phyloP scores from a whole-genome alignment of 2,797 vertebrate species.

The Myripristis murdjan region DNA sequence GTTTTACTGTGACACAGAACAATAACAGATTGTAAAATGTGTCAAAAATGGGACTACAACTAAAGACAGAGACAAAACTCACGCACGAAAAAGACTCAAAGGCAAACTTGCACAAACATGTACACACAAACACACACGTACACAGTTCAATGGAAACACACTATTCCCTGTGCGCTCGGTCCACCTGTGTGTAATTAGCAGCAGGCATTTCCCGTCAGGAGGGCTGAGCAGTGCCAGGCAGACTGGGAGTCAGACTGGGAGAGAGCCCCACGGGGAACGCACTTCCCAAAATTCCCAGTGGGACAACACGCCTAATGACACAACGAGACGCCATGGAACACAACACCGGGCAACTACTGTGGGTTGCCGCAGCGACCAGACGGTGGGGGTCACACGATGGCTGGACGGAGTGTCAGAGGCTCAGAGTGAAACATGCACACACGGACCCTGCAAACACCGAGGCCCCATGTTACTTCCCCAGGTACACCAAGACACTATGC shows the following conservation, averaged over 20 bases:
- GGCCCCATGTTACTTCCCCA: neutral
- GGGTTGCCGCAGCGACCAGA: conserved; percentile 33
- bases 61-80: conserved; percentile 55
- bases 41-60: conserved; percentile 8
- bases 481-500: neutral
- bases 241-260: conserved; percentile 71
- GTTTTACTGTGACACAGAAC: conserved; percentile 26
- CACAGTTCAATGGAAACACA: conserved; percentile 24
- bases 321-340: conserved; percentile 21
- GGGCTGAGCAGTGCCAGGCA: conserved; percentile 74
- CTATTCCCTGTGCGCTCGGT: conserved; percentile 42
- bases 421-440: neutral
- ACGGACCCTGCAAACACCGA: neutral
- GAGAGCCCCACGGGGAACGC: conserved; percentile 46
- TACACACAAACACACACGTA: neutral
- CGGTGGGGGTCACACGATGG: neutral
- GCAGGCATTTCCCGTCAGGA: conserved; percentile 84
- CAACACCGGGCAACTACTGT: conserved; percentile 12
- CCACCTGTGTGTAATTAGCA: conserved; percentile 87
- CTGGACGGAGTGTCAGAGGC: neutral
- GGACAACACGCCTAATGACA: conserved; percentile 31
- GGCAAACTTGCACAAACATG: neutral
- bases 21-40: conserved; percentile 5
- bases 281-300: conserved; percentile 61
- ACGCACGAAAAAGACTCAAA: conserved; percentile 25